Conservation (phyloP, 2,113 vertebrate genomes). For the Nycticryphes semicollaris region DNA sequence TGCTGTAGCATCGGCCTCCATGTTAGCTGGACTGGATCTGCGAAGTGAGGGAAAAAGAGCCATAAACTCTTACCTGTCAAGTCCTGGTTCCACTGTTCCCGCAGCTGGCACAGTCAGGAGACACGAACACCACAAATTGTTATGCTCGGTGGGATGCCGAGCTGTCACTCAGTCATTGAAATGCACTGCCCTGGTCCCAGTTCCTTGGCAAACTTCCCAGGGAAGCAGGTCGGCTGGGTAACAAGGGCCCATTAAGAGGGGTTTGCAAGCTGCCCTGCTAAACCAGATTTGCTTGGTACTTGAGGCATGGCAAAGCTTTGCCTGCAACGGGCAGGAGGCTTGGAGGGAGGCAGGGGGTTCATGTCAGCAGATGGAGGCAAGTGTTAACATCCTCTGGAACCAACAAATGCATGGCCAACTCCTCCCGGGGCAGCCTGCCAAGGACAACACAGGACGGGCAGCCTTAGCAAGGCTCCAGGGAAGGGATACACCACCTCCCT, state of each 20-base stretch:
- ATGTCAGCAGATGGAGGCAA: not conserved
- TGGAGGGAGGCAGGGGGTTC: not conserved
- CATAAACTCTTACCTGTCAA: not conserved
- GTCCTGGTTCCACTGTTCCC: not conserved
- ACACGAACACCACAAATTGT: fast-evolving
- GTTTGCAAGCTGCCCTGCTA: not conserved
- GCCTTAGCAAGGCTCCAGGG: not conserved
- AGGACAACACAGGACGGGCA: fast-evolving
- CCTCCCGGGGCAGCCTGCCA: not conserved
- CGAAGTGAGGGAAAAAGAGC: not conserved
- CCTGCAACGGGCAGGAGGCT: fast-evolving
- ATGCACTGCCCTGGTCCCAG: fast-evolving
- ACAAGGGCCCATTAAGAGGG: not conserved
- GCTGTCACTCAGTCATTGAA: not conserved
- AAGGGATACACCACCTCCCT: not conserved
- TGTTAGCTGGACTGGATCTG: not conserved
- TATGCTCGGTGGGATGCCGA: not conserved
- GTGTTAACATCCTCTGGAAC: not conserved
- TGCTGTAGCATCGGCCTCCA: not conserved
- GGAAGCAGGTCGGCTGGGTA: not conserved
- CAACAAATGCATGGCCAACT: not conserved
- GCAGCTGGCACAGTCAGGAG: not conserved
- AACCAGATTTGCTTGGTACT: not conserved
- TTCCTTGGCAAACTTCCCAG: not conserved
- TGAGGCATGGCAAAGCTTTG: not conserved